These are phyloP conservation scores for Ellobius talpinus DNA, from an alignment of 2,113 vertebrate genomes.

Conservation along the genomic window DNA sequence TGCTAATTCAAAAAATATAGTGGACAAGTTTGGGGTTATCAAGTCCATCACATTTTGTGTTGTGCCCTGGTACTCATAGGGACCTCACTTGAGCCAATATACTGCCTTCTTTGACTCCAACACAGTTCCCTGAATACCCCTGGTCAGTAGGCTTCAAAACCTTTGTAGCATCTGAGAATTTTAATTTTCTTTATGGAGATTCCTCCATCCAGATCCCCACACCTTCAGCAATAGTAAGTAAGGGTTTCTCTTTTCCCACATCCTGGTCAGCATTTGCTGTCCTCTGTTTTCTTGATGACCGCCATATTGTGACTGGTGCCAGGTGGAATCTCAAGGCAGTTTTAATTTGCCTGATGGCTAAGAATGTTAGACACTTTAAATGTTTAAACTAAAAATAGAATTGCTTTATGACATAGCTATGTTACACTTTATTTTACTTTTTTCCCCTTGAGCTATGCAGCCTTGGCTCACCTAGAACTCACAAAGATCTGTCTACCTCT, in stretches of 20 bases:
- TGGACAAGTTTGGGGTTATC: neutral
- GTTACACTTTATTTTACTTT: neutral
- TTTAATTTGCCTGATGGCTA: neutral
- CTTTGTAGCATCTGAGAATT: neutral
- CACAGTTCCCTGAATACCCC: neutral
- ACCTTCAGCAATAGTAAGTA: neutral
- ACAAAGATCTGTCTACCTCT: neutral
- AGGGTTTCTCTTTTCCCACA: neutral
- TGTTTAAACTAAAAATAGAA: neutral
- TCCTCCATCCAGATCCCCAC: neutral
- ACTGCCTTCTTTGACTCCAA: neutral
- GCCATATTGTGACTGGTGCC: neutral
- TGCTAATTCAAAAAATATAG: conserved; percentile 16
- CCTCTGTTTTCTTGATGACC: neutral
- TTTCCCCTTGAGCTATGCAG: neutral
- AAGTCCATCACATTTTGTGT: neutral
- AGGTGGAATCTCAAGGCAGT: neutral
- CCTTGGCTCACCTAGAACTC: neutral
- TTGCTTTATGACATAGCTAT: neutral
- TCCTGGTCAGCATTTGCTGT: neutral
- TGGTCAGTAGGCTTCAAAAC: neutral
- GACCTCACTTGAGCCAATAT: neutral
- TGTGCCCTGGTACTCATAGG: neutral
- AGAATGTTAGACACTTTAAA: neutral
- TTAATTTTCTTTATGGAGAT: neutral